Conservation (phyloP, 2,888 invertebrate species). For the Andrena minutula region DNA sequence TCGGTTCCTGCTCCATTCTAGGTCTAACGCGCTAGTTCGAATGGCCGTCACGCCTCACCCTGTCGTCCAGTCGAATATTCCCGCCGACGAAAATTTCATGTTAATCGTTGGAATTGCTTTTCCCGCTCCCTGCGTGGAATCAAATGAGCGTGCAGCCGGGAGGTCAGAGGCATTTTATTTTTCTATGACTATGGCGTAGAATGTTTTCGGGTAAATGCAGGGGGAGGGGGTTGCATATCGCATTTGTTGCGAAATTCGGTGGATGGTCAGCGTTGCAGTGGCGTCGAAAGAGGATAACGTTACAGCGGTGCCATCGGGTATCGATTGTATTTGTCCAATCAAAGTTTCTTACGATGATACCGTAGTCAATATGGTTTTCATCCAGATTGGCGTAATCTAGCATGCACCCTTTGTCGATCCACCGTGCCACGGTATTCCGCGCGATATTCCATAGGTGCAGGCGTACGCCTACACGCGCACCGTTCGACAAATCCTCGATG, state of each 20-base stretch:
- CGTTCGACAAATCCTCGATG: slow-evolving; percentile 66
- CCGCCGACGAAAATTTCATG: slow-evolving; percentile 59
- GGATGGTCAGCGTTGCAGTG: background rate
- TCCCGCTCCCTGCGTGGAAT: background rate
- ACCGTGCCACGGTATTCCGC: slow-evolving; percentile 35
- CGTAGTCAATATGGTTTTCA: background rate
- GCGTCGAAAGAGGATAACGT: background rate
- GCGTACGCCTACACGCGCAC: slow-evolving; percentile 4
- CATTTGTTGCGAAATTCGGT: slow-evolving; percentile 2
- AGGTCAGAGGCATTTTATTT: background rate
- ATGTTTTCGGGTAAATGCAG: background rate
- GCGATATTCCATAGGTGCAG: slow-evolving; percentile 24
- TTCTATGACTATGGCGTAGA: background rate
- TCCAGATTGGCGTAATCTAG: slow-evolving; percentile 24
- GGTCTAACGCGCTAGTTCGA: slow-evolving; percentile 60
- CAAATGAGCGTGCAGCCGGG: background rate
- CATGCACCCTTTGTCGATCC: slow-evolving; percentile 19
- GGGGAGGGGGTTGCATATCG: background rate
- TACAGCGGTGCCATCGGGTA: too few species aligned
- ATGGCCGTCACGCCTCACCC: slow-evolving; percentile 67
- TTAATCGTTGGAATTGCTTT: slow-evolving; percentile 57
- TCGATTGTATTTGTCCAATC: slow-evolving; percentile 22
- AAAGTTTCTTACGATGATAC: slow-evolving; percentile 17
- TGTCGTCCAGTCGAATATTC: slow-evolving; percentile 55
- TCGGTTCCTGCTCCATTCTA: slow-evolving; percentile 48